Percentiles rank a stretch among this genome's conserved stretches.
phyloP scores from a whole-genome alignment of 1,140 invertebrate genomes.

The Trialeurodes vaporariorum region DNA sequence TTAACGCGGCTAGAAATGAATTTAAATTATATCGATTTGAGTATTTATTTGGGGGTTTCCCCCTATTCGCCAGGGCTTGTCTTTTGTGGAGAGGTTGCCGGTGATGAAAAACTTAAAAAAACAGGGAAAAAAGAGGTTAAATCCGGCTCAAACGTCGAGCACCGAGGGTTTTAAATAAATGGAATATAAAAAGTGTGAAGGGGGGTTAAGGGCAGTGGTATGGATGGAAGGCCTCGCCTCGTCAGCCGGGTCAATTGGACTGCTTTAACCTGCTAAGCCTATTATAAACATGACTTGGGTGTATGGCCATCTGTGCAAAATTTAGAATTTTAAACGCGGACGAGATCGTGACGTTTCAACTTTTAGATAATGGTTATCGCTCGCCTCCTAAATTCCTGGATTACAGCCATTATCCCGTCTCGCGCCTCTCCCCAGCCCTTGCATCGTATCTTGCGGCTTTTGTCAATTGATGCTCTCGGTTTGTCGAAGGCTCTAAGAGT shows the following conservation, averaged over 20 bases:
- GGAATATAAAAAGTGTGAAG: too few species aligned
- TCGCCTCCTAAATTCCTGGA: background rate
- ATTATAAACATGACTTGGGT: slow-evolving; percentile 1
- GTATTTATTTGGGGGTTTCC: too few species aligned
- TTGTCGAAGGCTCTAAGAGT: background rate
- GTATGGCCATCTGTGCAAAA: background rate
- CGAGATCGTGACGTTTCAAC: background rate
- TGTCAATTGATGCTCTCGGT: background rate
- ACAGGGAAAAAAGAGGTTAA: too few species aligned
- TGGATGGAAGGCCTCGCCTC: background rate
- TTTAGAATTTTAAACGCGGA: background rate
- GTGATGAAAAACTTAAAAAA: too few species aligned
- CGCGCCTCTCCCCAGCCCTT: background rate
- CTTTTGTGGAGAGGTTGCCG: too few species aligned
- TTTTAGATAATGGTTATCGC: background rate
- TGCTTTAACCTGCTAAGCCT: background rate
- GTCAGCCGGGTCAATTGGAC: background rate
- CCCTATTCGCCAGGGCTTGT: too few species aligned
- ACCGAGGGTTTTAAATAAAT: too few species aligned
- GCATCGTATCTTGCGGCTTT: background rate
- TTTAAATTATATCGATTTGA: too few species aligned
- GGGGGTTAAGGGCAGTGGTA: background rate
- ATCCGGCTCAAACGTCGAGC: too few species aligned
- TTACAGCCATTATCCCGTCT: background rate
- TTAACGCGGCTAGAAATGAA: too few species aligned